Conservation (phyloP, 2,113 vertebrate species). For the Chamaea fasciata region DNA sequence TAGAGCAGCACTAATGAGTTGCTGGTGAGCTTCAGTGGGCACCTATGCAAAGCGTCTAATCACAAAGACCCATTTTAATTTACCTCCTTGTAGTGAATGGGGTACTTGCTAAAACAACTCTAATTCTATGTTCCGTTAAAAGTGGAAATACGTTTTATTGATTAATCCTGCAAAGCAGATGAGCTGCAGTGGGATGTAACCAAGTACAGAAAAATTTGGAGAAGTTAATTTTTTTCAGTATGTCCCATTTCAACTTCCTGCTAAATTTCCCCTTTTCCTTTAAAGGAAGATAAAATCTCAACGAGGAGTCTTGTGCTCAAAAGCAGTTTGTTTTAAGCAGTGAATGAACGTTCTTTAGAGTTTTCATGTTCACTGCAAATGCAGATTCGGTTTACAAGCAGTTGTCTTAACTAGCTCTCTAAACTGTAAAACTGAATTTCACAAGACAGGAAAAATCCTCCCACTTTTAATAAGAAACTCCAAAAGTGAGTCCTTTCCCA, state of each 20-base stretch:
- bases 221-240: neutral
- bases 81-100: neutral
- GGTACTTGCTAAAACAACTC: neutral
- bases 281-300: neutral
- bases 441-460: neutral
- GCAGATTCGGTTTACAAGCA: accelerated
- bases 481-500: neutral
- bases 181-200: neutral
- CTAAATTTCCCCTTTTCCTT: neutral
- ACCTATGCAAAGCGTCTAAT: neutral
- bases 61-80: neutral
- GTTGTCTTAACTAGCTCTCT: neutral
- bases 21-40: neutral
- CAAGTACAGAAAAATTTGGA: neutral
- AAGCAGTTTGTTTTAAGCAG: neutral
- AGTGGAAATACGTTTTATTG: neutral
- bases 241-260: neutral
- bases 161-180: neutral
- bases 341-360: neutral
- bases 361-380: neutral
- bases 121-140: neutral
- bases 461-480: neutral
- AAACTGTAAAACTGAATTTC: neutral
- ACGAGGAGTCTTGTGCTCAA: neutral
- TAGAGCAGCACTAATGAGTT: neutral